phyloP scores from a whole-genome alignment of 2,113 vertebrate genomes.

The Calcarius ornatus region DNA sequence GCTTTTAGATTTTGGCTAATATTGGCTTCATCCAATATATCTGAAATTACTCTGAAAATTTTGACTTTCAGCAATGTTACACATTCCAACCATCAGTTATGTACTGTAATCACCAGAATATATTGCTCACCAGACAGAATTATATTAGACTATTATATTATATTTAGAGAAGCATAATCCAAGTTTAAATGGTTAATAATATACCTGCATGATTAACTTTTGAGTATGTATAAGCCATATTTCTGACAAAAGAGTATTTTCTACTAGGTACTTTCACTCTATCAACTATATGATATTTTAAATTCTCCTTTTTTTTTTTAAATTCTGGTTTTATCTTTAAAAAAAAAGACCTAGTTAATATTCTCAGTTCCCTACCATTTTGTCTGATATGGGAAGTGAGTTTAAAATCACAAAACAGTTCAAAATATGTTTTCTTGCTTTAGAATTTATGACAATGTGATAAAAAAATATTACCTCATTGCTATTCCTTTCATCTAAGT shows the following conservation, averaged over 20 bases:
- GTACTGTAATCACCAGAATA: neutral
- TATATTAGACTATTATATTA: neutral
- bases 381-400: neutral
- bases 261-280: neutral
- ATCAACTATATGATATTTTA: neutral
- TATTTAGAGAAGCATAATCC: neutral
- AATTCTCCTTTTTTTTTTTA: neutral
- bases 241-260: neutral
- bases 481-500: neutral
- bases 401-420: neutral
- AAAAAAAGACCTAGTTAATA: neutral
- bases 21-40: neutral
- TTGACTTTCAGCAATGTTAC: neutral
- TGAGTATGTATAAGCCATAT: neutral
- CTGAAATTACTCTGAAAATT: neutral
- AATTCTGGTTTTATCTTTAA: neutral
- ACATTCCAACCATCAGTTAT: neutral
- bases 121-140: neutral
- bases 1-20: neutral
- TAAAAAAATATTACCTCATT: neutral
- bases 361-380: neutral
- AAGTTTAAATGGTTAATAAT: neutral
- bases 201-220: neutral
- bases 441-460: neutral
- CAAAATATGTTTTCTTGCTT: neutral